Conservation (phyloP, 2,113 vertebrate genomes). For the Ellobius talpinus region DNA sequence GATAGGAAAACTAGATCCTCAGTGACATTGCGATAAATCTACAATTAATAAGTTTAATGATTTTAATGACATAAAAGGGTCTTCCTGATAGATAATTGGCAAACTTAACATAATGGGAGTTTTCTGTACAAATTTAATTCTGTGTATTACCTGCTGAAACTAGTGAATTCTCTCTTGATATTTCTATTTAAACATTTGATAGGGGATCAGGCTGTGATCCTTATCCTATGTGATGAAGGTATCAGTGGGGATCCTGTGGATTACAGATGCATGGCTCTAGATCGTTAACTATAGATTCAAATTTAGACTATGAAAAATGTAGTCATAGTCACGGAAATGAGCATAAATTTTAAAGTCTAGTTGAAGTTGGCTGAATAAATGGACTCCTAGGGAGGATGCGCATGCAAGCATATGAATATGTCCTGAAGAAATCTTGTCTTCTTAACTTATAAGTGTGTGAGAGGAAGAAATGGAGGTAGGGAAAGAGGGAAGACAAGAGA, state of each 20-base stretch:
- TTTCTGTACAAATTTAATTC: slow-evolving; percentile 55
- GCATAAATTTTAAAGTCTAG: slow-evolving; percentile 36
- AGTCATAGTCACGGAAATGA: not conserved
- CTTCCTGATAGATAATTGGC: slow-evolving; percentile 13
- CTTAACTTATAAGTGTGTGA: not conserved
- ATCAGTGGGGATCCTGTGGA: not conserved
- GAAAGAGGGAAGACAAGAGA: not conserved
- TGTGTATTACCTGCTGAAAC: slow-evolving; percentile 42
- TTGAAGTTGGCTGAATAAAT: slow-evolving; percentile 5
- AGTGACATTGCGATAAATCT: not conserved
- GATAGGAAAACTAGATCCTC: not conserved
- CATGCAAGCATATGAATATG: not conserved
- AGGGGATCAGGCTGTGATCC: not conserved
- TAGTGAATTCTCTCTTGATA: slow-evolving; percentile 14
- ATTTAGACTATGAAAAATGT: slow-evolving; percentile 28
- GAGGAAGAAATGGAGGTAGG: not conserved
- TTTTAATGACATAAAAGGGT: slow-evolving; percentile 30
- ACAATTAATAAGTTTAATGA: slow-evolving; percentile 21
- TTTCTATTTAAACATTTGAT: not conserved
- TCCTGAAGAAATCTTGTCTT: not conserved
- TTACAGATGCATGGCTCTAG: not conserved
- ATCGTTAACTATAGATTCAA: not conserved
- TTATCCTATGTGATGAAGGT: slow-evolving; percentile 13
- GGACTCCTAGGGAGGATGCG: not conserved
- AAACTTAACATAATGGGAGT: not conserved